Evolutionary conservation across 2,113 vertebrate species (phyloP), one percentile per base, ranked within the genome.

Genomic region (Eupsittula cactorum): DNA sequence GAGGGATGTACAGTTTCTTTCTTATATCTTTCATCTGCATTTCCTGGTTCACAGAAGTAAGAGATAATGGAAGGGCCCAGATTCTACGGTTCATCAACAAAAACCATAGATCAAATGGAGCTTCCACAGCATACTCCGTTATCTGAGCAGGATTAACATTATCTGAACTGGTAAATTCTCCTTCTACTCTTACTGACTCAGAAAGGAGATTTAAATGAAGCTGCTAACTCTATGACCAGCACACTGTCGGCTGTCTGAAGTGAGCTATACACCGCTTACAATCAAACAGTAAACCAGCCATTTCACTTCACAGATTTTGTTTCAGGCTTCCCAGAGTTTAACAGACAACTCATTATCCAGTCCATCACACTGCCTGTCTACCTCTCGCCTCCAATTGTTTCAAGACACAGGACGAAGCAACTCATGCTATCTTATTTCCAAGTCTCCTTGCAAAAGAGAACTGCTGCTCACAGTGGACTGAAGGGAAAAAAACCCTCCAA

Each of bases 271-370:
- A 78, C 28, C 76, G 75, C 78, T 64, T 90, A 86, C 20, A 68
- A 79, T 35, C 59, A 65, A 88, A 86, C 20, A 28, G 49, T 86
- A 97, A 92, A 95, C 46, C 33, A 90, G 67, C 70, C 69, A 97
- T 93, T 85, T 97, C 91, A 90, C 81, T 92, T 94, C 85, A 82
- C 41, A 70, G 81, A 93, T 94, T 46, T 88, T 75, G 77, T 81
- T 81, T 97, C 75, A 64, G 71, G 75, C 69, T 88, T 94, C 57
- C 68, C 44, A 68, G n/a, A 55, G 78, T 84, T 91, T 82, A 96
- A 95, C 84, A 89, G 93, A 91, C 91, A 97, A 80, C 76, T 93
- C 69, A 92, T 94, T 93, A 95, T 76, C 91, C 74, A 88, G n/a
- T 90, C 77, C 52, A 91, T 93, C 95, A 93, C 47, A 47, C 65